Evolutionary conservation across 2,113 vertebrate species (phyloP), one percentile per base, ranked within the genome.

Genomic region (Nycticebus coucang): DNA sequence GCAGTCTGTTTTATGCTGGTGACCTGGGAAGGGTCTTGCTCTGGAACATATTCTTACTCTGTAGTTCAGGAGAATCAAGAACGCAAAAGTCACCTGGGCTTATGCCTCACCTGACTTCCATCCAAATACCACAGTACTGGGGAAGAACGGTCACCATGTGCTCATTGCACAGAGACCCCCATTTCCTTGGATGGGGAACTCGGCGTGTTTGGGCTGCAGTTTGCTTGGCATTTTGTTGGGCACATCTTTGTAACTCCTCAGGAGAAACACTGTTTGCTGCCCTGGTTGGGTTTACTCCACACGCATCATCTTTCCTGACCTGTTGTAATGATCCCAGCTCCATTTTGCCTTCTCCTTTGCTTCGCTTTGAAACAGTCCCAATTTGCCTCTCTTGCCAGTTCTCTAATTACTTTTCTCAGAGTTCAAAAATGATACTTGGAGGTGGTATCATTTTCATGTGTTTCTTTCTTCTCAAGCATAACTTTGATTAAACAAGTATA

Each of bases 351-450:
- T 93, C 59, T 82, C n/a, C 60, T 94, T 74, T 11, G 60, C 72
- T 64, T 91, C 35, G 10, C 78, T 93, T 68, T 74, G 87, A 81
- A 90, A 59, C 89, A 57, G 57, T 33, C 68, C 33, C 59, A 24
- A 1, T 82, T 59, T 78, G 68, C 50, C 66, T 91, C 81, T 62
- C 74, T 75, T 94, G 45, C 74, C 83, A 35, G 35, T 35, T 91
- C 50, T 81, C 41, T 37, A 19, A 22, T 93, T 37, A 14, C 57
- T 93, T 90, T 84, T 53, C 92, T 71, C 77, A 77, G 24, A 41
- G n/a, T 79, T 96, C 62, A 89, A 55, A 87, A 57, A 11, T 30
- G 55, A 30, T 79, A 78, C 79, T 72, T 22, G 33, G 30, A 37
- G 37, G 7, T 74, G 92, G 79, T 60, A 82, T 86, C 89, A 68